Percentiles rank a stretch among this genome's conserved stretches.
phyloP scores from a whole-genome alignment of 1,140 invertebrate species.

The Trachelipus rathkii region DNA sequence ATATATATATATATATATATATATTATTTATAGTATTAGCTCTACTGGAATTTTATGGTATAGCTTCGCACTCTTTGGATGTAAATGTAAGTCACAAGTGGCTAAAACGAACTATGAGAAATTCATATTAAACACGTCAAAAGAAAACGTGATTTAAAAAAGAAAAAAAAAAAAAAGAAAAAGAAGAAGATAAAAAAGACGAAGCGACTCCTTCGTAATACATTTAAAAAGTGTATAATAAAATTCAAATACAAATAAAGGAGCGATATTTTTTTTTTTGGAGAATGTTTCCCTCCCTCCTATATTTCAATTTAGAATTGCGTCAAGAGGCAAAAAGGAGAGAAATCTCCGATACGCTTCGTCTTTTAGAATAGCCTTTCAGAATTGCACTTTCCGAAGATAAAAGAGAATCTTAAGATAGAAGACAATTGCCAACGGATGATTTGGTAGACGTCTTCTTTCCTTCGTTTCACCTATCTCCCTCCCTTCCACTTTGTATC shows the following conservation, averaged over 20 bases:
- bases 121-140: no score
- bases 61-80: no score
- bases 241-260: slow-evolving; percentile 6
- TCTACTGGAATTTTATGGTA: no score
- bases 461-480: neutral
- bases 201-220: neutral
- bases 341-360: neutral
- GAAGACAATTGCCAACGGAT: slow-evolving; percentile 9
- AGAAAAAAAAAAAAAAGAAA: no score
- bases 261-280: neutral
- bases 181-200: no score
- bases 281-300: neutral
- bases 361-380: neutral
- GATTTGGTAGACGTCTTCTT: slow-evolving; percentile 4
- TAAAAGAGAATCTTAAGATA: slow-evolving; percentile 3
- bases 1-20: slow-evolving; percentile 15
- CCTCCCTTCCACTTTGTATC: neutral
- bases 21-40: neutral
- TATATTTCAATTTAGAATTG: slow-evolving; percentile 14
- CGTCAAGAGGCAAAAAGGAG: neutral
- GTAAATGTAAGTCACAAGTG: no score
- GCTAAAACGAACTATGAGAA: no score
- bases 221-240: neutral
- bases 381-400: neutral
- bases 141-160: no score